Conservation (phyloP, 2,113 vertebrate species). For the Otocyon megalotis region DNA sequence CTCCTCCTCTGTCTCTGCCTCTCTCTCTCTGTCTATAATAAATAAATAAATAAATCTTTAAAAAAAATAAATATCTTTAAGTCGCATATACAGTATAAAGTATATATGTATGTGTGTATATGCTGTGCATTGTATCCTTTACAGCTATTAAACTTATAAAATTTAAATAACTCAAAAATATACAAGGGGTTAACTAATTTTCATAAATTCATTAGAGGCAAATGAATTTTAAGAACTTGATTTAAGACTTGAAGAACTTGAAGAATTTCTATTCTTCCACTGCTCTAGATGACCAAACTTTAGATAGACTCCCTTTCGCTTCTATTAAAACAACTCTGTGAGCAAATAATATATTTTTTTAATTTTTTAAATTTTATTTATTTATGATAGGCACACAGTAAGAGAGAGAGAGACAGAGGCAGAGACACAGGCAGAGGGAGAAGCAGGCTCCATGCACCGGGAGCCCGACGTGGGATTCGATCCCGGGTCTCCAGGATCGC, state of each 20-base stretch:
- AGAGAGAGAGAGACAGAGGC: no score
- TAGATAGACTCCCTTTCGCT: not conserved
- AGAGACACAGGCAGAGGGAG: no score
- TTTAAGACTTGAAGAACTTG: no score
- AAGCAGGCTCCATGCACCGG: no score
- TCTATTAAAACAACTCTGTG: not conserved
- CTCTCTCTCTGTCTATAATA: no score
- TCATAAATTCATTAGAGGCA: conserved; percentile 28
- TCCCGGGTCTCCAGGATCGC: no score
- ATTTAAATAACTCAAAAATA: not conserved
- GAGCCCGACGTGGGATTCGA: no score
- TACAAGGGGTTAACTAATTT: not conserved
- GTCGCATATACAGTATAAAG: not conserved
- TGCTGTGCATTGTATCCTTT: not conserved
- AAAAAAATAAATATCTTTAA: conserved; percentile 21
- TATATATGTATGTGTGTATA: not conserved
- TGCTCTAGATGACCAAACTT: conserved; percentile 29
- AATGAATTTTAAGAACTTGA: no score
- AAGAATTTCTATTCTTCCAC: not conserved
- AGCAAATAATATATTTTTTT: not conserved
- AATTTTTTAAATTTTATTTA: no score
- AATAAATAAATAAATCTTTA: no score
- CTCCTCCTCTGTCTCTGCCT: no score
- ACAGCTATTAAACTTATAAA: not conserved
- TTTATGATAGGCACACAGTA: no score